These are phyloP conservation scores for Metridium senile DNA, from an alignment of 92 coral and sea anemone species.

Conservation along the genomic window DNA sequence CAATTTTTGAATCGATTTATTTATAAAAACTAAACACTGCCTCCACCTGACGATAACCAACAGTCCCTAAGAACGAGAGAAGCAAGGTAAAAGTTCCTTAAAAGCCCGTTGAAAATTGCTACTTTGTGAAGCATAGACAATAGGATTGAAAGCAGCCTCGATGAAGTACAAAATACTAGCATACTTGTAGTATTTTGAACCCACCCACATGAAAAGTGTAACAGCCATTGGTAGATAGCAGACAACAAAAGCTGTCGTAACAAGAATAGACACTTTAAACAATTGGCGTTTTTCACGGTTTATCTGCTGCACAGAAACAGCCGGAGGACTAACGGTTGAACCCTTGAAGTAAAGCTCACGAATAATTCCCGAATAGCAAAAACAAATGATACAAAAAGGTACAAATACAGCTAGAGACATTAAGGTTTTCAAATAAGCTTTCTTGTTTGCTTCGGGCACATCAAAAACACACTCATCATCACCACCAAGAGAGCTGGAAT, in stretches of 20 bases:
- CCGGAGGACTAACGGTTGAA: not conserved
- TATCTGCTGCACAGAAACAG: not conserved
- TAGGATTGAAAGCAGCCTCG: conserved; percentile 11
- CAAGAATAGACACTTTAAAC: not conserved
- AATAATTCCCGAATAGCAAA: conserved; percentile 4
- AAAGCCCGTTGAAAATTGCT: conserved; percentile 14
- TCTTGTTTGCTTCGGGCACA: not conserved
- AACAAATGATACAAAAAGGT: not conserved
- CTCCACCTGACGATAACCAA: too few species aligned
- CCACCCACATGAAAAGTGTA: not conserved
- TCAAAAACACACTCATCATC: not conserved
- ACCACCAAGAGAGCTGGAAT: not conserved
- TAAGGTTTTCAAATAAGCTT: not conserved
- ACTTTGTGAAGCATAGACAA: conserved; percentile 19
- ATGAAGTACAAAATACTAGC: not conserved
- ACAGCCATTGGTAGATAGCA: conserved; percentile 8
- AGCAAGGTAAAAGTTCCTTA: conserved; percentile 9
- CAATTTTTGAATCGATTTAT: too few species aligned
- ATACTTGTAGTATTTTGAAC: not conserved
- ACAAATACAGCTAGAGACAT: not conserved
- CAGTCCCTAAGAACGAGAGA: not conserved
- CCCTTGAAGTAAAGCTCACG: conserved; percentile 17
- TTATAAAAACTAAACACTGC: too few species aligned
- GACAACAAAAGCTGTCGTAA: not conserved
- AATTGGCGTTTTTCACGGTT: not conserved